Conservation (phyloP, 2,113 vertebrate genomes). For the Casuarius casuarius region DNA sequence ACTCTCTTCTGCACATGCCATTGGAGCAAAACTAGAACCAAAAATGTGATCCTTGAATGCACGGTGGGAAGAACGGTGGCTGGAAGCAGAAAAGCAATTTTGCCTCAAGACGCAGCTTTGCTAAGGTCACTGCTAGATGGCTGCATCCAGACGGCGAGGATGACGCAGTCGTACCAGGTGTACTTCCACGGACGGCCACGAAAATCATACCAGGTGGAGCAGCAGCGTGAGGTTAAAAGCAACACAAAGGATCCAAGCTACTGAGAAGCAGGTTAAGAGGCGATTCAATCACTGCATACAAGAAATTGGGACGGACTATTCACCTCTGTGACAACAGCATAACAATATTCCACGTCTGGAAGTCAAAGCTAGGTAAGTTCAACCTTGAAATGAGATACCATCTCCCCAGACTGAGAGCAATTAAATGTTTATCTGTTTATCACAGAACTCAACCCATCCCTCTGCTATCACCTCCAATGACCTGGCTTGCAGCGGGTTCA, state of each 20-base stretch:
- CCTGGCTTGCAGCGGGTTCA: background rate
- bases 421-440: background rate
- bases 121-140: background rate
- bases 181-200: background rate
- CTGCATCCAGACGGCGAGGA: background rate
- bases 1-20: accelerated
- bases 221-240: accelerated
- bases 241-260: background rate
- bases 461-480: background rate
- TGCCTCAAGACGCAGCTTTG: accelerated
- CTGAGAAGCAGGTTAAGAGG: background rate
- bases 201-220: accelerated
- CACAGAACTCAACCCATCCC: background rate
- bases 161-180: accelerated
- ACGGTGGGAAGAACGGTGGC: accelerated
- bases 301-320: background rate
- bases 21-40: background rate
- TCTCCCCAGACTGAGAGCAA: conserved; percentile 10
- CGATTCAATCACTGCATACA: accelerated
- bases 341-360: too few species aligned
- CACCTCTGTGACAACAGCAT: background rate
- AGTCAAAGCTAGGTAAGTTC: background rate
- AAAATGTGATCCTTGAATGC: background rate
- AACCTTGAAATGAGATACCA: conserved; percentile 42
- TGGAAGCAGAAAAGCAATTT: background rate